These are phyloP conservation scores for Epistrophella euchroma DNA, from an alignment of 2,888 invertebrate genomes.

Conservation along the genomic window DNA sequence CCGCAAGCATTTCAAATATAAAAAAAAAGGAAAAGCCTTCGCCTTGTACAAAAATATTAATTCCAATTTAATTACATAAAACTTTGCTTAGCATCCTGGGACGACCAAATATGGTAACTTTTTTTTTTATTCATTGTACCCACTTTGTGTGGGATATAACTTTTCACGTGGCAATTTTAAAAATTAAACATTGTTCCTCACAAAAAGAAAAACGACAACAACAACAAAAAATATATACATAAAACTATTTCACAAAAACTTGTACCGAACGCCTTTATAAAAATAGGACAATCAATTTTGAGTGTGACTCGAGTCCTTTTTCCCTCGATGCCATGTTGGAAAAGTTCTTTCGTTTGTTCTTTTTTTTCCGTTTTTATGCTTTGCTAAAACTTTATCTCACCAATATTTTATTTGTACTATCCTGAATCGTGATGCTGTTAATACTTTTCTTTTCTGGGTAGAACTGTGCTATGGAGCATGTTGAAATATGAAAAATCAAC, in stretches of 20 bases:
- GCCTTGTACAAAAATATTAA: slow-evolving; percentile 43
- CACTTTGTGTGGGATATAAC: slow-evolving; percentile 46
- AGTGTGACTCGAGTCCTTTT: slow-evolving; percentile 60
- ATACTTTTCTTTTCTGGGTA: slow-evolving; percentile 7
- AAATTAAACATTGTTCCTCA: slow-evolving; percentile 32
- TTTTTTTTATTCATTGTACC: slow-evolving; percentile 31
- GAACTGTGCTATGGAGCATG: slow-evolving; percentile 37
- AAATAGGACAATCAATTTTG: slow-evolving; percentile 71
- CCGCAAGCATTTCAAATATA: background rate
- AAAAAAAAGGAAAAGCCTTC: slow-evolving; percentile 4
- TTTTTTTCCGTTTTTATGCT: slow-evolving; percentile 24
- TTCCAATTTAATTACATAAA: slow-evolving; percentile 63
- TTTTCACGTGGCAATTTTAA: slow-evolving; percentile 39
- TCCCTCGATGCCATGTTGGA: slow-evolving; percentile 23
- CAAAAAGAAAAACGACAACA: slow-evolving; percentile 8
- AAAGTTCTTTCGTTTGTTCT: slow-evolving; percentile 18
- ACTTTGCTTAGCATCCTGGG: slow-evolving; percentile 46
- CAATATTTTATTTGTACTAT: slow-evolving; percentile 45
- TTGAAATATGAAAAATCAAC: slow-evolving; percentile 68
- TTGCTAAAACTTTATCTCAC: slow-evolving; percentile 62
- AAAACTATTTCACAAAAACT: slow-evolving; percentile 31
- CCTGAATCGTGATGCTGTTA: slow-evolving; percentile 8
- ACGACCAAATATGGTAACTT: slow-evolving; percentile 36
- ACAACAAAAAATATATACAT: background rate
- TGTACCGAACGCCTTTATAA: slow-evolving; percentile 42